These are phyloP conservation scores for Oikopleura dioica DNA, from an alignment of 23 tunicate species.

Conservation along the genomic window DNA sequence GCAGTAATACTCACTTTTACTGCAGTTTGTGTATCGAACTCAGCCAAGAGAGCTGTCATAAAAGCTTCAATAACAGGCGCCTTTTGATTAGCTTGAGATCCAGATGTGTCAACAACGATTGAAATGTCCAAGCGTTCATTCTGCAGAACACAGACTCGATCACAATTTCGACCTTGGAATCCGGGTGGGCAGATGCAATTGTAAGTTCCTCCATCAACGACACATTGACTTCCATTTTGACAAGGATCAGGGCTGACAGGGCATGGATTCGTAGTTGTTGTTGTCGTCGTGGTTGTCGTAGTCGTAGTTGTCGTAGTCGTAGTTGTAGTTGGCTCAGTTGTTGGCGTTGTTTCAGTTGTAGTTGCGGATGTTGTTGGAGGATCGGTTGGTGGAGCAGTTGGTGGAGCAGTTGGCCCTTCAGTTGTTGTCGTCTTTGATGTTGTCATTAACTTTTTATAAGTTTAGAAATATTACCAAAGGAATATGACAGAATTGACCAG, in stretches of 20 bases:
- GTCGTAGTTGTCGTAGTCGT: neutral
- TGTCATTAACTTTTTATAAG: neutral
- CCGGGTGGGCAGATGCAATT: slow-evolving; percentile 2
- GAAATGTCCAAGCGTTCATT: no score
- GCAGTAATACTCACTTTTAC: no score
- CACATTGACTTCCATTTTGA: neutral
- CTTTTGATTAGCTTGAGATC: no score
- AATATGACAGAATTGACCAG: neutral
- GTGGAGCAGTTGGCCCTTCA: neutral
- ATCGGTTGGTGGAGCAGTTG: neutral
- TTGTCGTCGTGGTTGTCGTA: neutral
- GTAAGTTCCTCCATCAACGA: neutral
- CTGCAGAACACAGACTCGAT: no score
- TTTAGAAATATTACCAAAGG: neutral
- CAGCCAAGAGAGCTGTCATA: no score
- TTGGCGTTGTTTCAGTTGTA: neutral
- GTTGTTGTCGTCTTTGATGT: neutral
- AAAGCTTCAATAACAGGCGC: no score
- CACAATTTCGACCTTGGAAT: slow-evolving; percentile 2
- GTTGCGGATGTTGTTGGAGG: neutral
- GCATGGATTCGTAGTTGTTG: neutral
- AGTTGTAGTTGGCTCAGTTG: neutral
- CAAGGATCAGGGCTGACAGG: slow-evolving; percentile 9
- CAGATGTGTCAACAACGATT: no score
- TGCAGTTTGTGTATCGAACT: no score